Evolutionary conservation across 1,140 invertebrate species (phyloP), one percentile per base, ranked within the genome.

Genomic region (Condylostylus longicornis): DNA sequence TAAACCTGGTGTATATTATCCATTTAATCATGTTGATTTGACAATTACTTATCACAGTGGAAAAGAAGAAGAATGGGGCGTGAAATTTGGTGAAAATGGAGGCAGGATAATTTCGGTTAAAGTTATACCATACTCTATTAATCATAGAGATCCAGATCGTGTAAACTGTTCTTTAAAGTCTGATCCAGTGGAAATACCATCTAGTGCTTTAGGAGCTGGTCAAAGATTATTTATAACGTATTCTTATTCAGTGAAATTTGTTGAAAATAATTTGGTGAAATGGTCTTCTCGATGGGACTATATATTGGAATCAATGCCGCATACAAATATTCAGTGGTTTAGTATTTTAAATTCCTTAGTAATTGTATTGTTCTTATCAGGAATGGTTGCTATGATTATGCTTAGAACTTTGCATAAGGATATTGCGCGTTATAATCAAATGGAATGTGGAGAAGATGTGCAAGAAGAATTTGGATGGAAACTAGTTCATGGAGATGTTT

Each of bases 231-330:
- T 65, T 12, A 75, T 98, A 18, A 72, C 66, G 1, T 98, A 96
- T 59, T 79, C 88, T 0, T 98, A 96, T 61, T 79, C 78, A 14
- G 75, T 97, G 1, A 74, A 62, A 25, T 98, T 88, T 64, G 64
- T 72, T 21, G 68, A 71, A 58, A 79, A 94, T 54, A 77, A 87
- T 50, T 71, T 74, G 2, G 82, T 94, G 3, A 95, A 95, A 66
- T 98, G 95, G 95, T 95, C 90, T 1, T 97, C 91, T 1, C 72
- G 95, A 50, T 98, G 95, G 95, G 95, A 99, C 68, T 98, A 98
- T 56, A 95, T 99, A 44, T 65, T 99, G 31, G 89, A 97, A 62
- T 95, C 91, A 2, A 94, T 95, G 80, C 90, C 89, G 0, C 89
- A 97, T 52, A 91, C 91, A 1, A 97, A 98, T 64, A 98, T 98